Percentiles rank a stretch among this genome's conserved stretches.
phyloP scores from a whole-genome alignment of 2,797 vertebrate genomes.

The Chiroxiphia lanceolata region DNA sequence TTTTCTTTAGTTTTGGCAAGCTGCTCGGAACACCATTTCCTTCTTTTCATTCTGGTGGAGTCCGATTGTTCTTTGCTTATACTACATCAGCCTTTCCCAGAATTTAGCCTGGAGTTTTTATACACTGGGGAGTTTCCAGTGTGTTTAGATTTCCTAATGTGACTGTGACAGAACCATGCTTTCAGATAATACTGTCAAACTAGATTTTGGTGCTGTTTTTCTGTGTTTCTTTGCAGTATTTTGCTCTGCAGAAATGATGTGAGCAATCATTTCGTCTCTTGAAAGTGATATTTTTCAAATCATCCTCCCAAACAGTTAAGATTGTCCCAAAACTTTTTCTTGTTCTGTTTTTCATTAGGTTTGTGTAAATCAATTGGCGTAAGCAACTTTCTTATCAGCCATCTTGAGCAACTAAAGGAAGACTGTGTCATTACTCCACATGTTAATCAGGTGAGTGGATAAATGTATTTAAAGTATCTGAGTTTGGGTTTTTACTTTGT shows the following conservation, averaged over 20 bases:
- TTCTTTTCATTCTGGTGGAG: slow-evolving; percentile 77
- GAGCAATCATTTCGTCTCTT: not conserved
- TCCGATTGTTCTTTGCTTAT: slow-evolving; percentile 75
- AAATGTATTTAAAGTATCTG: not conserved
- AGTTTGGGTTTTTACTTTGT: not conserved
- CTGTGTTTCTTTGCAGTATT: not conserved
- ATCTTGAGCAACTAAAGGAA: slow-evolving; percentile 84
- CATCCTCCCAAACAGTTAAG: not conserved
- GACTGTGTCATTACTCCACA: slow-evolving; percentile 77
- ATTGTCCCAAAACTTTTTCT: not conserved
- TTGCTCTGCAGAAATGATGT: not conserved
- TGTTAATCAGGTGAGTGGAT: slow-evolving; percentile 78
- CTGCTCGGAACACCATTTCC: slow-evolving; percentile 74
- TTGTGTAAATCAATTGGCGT: slow-evolving; percentile 81
- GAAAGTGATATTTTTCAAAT: not conserved
- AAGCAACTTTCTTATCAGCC: slow-evolving; percentile 85
- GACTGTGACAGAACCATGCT: not conserved
- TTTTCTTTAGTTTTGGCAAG: slow-evolving; percentile 73
- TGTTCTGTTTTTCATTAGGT: slow-evolving; percentile 64
- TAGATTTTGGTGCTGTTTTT: not conserved
- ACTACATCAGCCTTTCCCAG: slow-evolving; percentile 75
- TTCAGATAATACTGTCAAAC: slow-evolving; percentile 33
- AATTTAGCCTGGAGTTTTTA: slow-evolving; percentile 71
- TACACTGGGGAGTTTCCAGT: slow-evolving; percentile 71
- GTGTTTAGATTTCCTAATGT: slow-evolving; percentile 70